Conservation (phyloP, 2,888 invertebrate species). For the Apotomis turbidana region DNA sequence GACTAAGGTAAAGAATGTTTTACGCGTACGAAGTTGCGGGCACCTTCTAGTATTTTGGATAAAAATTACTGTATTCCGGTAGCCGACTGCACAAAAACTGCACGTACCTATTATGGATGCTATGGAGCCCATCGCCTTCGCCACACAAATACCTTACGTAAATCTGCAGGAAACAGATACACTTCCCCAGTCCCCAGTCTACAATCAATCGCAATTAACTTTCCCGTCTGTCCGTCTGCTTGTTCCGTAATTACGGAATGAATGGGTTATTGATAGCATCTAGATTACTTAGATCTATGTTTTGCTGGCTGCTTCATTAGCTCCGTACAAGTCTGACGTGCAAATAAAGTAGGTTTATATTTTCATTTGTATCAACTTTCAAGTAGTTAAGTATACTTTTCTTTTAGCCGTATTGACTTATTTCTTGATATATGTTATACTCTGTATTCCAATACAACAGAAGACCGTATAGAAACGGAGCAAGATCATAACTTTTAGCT, state of each 20-base stretch:
- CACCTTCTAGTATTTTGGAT: too few relatives aligned
- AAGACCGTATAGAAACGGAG: too few relatives aligned
- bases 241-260: slow-evolving; percentile 22
- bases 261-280: slow-evolving; percentile 34
- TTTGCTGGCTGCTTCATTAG: slow-evolving; percentile 23
- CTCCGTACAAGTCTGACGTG: background rate
- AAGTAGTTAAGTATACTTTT: background rate
- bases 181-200: slow-evolving; percentile 16
- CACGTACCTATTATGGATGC: background rate
- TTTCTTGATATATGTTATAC: too few relatives aligned
- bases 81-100: too few relatives aligned
- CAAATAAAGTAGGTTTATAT: background rate
- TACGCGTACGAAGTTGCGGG: too few relatives aligned
- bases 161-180: slow-evolving; percentile 27
- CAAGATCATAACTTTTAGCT: too few relatives aligned
- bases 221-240: slow-evolving; percentile 27
- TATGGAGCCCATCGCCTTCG: background rate
- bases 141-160: slow-evolving; percentile 12
- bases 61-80: too few relatives aligned
- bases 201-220: slow-evolving; percentile 36
- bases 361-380: background rate
- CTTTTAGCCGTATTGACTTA: background rate
- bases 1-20: too few relatives aligned
- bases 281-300: slow-evolving; percentile 31
- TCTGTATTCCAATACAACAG: too few relatives aligned